Base-by-base conservation (phyloP, 2,113 vertebrate species). In the Orthonyx spaldingii region DNA sequence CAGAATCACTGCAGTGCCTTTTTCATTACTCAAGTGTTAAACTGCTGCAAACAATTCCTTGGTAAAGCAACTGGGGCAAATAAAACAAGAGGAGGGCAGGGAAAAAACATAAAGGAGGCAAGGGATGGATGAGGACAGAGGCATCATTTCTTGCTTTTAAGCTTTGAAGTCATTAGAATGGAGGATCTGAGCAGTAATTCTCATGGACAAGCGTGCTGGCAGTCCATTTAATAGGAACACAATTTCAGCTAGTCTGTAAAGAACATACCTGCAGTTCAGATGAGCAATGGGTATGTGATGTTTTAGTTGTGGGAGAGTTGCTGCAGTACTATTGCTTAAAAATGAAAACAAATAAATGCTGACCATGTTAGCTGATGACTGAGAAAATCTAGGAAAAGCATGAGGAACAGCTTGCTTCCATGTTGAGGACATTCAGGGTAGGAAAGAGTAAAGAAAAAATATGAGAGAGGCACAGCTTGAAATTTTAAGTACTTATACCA, bases 191-290 rank as follows among this genome's bases (percentile, higher is more conserved):
- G 92, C 95, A 97, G 97, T 96, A 93, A 88, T 94, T 98, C 87
- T 96, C 97, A 97, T 95, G 97, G 98, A 98, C 98, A 98, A 98
- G 97, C 96, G 97, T 98, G 98, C 98, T 98, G 98, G 98, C 98
- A 98, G 98, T 97, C 98, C 93, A 95, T 95, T 97, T 89, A 80
- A 95, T 93, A 96, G 91, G 95, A 90, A 97, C 90, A 95, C 41
- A 3, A 28, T 95, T 93, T 95, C 83, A 88, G 46, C 49, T 83
- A 82, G 84, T 90, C 64, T 69, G 39, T 88, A 96, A 63, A 95
- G 93, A 97, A 97, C 84, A 96, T 94, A 96, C 96, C 91, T 96
- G 57, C 66, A 81, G 95, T 97, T 97, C 89, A 87, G 96, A 98
- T 97, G 97, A 97, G 96, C 90, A 97, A 98, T 97, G 97, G 86